Percentiles rank a stretch among this genome's conserved stretches.
phyloP scores from a whole-genome alignment of 2,797 vertebrate genomes.

The Falco columbarius region DNA sequence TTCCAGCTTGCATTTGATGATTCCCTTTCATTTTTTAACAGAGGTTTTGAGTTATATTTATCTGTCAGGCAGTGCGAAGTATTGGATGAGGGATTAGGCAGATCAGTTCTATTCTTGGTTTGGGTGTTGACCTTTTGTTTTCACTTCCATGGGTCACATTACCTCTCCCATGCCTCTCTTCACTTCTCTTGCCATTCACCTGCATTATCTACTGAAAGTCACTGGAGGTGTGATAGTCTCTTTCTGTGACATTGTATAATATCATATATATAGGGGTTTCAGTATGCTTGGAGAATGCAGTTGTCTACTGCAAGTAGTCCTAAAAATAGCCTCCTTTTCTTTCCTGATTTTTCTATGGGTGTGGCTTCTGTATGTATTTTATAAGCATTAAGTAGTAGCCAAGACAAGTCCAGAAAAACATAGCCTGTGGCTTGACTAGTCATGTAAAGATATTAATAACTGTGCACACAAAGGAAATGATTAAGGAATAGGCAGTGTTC shows the following conservation, averaged over 20 bases:
- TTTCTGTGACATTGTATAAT: background rate
- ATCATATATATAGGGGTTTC: background rate
- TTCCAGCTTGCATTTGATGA: background rate
- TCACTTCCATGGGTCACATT: background rate
- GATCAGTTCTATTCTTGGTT: background rate
- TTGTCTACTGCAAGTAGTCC: background rate
- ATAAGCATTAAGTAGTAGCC: background rate
- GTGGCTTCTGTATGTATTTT: background rate
- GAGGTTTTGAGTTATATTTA: background rate
- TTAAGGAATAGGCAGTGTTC: slow-evolving; percentile 16
- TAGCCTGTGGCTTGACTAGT: slow-evolving; percentile 23
- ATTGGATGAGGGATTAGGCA: background rate
- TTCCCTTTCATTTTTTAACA: background rate
- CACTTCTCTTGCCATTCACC: background rate
- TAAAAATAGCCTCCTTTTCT: background rate
- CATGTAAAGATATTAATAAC: slow-evolving; percentile 39
- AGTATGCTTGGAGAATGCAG: background rate
- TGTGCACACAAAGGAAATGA: slow-evolving; percentile 21
- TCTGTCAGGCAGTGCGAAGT: background rate
- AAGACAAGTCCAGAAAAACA: background rate
- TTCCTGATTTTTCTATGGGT: background rate
- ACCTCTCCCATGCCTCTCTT: background rate
- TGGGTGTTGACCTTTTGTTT: background rate
- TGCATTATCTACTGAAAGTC: background rate
- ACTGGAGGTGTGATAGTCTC: background rate